Conservation (phyloP, 2,797 vertebrate genomes). For the Siniperca scherzeri region DNA sequence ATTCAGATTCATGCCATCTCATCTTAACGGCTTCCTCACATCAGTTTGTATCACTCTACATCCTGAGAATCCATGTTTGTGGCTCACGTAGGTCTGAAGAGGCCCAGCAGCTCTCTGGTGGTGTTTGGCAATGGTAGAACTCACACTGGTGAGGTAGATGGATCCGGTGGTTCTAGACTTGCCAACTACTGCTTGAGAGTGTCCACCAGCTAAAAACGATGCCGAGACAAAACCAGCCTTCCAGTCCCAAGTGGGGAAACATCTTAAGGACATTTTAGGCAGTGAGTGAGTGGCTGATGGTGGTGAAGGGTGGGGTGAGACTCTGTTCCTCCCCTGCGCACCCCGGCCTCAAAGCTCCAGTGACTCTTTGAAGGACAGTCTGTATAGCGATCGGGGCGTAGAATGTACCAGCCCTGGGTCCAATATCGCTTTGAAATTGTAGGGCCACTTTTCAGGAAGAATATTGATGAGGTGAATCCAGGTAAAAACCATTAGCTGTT, state of each 20-base stretch:
- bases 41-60: neutral
- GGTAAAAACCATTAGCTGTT: neutral
- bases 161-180: conserved; percentile 99
- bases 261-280: conserved; percentile 24
- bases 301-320: conserved; percentile 87
- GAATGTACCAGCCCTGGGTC: neutral
- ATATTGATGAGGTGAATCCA: neutral
- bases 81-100: conserved; percentile 25
- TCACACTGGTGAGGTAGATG: conserved; percentile 99
- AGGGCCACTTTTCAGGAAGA: neutral
- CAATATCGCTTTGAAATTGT: neutral
- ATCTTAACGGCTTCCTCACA: neutral
- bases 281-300: conserved; percentile 89
- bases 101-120: conserved; percentile 84
- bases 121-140: conserved; percentile 99
- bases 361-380: conserved; percentile 50
- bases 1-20: neutral
- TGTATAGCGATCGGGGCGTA: neutral
- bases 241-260: conserved; percentile 16
- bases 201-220: conserved; percentile 29
- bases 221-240: neutral
- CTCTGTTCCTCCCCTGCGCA: conserved; percentile 85
- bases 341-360: conserved; percentile 88
- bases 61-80: neutral
- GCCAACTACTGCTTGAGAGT: conserved; percentile 95